Evolutionary conservation across 92 coral and sea anemone species (phyloP).

Genomic region (Zoanthus sociatus): DNA sequence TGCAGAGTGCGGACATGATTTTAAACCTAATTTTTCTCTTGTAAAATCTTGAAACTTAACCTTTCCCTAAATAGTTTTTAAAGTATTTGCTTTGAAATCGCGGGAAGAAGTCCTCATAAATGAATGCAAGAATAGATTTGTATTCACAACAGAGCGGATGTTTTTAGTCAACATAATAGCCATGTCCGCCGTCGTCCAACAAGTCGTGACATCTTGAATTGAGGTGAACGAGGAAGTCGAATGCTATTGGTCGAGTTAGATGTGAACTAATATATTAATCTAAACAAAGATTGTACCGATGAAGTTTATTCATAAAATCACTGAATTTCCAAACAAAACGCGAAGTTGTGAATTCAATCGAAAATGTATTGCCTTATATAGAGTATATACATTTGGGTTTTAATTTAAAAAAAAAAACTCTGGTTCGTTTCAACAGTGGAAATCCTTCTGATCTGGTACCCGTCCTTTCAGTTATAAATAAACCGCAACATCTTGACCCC

Average conservation of each 20-base stretch:
- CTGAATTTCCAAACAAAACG: conserved; percentile 17
- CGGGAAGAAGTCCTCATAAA: background rate
- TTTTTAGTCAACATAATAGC: conserved; percentile 19
- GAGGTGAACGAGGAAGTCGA: conserved; percentile 37
- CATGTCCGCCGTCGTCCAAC: background rate
- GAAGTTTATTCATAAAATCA: conserved; percentile 21
- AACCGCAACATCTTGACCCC: background rate
- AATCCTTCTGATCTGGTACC: background rate
- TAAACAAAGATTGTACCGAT: background rate
- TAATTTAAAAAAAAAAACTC: background rate
- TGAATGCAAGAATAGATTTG: conserved; percentile 4
- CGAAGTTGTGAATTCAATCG: background rate
- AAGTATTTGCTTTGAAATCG: conserved; percentile 1
- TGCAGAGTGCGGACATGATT: background rate
- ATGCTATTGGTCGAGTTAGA: conserved; percentile 6
- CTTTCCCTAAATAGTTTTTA: background rate
- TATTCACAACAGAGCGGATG: conserved; percentile 37
- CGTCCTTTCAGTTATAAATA: background rate
- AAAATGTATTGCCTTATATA: background rate
- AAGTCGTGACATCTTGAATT: conserved; percentile 26
- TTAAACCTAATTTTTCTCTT: background rate
- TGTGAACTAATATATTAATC: conserved; percentile 8
- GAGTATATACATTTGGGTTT: background rate
- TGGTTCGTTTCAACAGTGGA: background rate
- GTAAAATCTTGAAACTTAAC: background rate